These are phyloP conservation scores for Nyctibius grandis DNA, from an alignment of 2,797 vertebrate genomes.

Conservation along the genomic window DNA sequence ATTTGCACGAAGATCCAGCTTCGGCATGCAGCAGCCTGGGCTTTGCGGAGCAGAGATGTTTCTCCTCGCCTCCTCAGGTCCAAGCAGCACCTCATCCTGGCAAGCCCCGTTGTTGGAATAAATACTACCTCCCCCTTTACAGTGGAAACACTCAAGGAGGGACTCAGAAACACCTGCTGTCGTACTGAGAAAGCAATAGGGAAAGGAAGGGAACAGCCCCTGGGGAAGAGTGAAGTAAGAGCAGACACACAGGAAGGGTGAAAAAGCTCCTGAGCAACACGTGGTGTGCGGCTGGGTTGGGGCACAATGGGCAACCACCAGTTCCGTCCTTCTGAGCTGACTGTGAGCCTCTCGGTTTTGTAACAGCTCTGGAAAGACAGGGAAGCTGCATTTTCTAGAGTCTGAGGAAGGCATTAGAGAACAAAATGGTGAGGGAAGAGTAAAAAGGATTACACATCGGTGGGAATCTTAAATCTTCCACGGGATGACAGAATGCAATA, in stretches of 20 bases:
- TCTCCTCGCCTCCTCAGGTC: rapidly evolving
- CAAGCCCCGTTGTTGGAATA: rapidly evolving
- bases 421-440: rapidly evolving
- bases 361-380: neutral
- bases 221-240: neutral
- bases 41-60: neutral
- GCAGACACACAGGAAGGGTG: neutral
- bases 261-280: neutral
- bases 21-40: neutral
- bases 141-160: neutral
- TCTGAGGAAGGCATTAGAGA: neutral
- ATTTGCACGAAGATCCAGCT: neutral
- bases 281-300: rapidly evolving
- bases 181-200: neutral
- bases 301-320: rapidly evolving
- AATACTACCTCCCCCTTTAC: neutral
- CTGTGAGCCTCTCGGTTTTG: rapidly evolving
- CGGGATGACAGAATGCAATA: rapidly evolving
- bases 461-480: neutral
- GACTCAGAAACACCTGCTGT: neutral
- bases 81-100: neutral
- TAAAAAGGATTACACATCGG: neutral
- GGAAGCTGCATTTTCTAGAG: neutral
- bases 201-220: neutral
- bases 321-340: neutral